Evolutionary conservation across 2,113 vertebrate species (phyloP).

Genomic region (Octodon degus): DNA sequence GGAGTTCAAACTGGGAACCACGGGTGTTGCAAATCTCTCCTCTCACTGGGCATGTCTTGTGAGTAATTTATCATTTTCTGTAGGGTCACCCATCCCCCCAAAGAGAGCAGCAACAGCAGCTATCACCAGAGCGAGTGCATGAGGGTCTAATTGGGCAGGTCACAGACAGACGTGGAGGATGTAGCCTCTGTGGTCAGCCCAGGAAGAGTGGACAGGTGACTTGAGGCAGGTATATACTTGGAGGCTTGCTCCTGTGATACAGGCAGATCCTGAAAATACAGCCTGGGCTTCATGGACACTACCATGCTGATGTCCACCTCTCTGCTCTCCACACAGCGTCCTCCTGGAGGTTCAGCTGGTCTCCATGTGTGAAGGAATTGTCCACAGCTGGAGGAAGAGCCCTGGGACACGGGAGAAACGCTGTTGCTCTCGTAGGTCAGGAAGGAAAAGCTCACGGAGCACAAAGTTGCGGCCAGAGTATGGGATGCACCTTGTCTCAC

Average conservation of each 20-base stretch:
- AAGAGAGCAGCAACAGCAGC: fast-evolving
- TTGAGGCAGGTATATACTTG: fast-evolving
- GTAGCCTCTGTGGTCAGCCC: neutral
- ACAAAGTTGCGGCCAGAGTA: no score
- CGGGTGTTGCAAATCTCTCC: neutral
- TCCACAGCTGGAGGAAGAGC: neutral
- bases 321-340: neutral
- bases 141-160: neutral
- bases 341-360: neutral
- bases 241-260: neutral
- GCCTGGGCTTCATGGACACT: neutral
- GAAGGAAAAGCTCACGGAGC: neutral
- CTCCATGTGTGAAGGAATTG: neutral
- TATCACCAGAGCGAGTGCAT: neutral
- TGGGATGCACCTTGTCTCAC: neutral
- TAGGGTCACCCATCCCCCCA: no score
- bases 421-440: neutral
- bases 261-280: neutral
- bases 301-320: neutral
- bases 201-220: neutral
- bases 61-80: neutral
- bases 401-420: neutral
- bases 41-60: neutral
- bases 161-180: neutral
- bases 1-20: no score